Percentiles rank a stretch among this genome's conserved stretches.
Conservation (phyloP, 92 coral and sea anemone species). For the Palythoa grandis region DNA sequence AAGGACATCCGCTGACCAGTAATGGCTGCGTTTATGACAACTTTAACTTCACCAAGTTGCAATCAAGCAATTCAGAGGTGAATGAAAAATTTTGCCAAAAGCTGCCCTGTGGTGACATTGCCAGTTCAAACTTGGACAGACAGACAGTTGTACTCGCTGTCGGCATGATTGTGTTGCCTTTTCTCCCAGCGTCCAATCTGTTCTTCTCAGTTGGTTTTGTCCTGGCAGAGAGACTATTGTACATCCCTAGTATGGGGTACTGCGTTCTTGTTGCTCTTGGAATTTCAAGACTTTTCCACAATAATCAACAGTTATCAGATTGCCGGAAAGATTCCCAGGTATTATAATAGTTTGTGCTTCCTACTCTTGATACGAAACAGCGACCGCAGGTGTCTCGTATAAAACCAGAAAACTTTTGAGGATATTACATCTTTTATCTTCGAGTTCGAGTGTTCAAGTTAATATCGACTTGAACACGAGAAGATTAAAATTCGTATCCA, state of each 20-base stretch:
- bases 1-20: neutral
- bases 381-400: too few relatives aligned
- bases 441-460: too few relatives aligned
- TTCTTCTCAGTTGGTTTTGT: conserved; percentile 85
- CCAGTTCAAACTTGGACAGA: conserved; percentile 36
- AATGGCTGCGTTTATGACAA: neutral
- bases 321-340: conserved; percentile 18
- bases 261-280: conserved; percentile 69
- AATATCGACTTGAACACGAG: too few relatives aligned
- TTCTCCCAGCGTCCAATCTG: conserved; percentile 80
- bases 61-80: neutral
- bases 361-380: too few relatives aligned
- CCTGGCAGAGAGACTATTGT: conserved; percentile 76
- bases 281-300: conserved; percentile 50
- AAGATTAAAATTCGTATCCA: too few relatives aligned
- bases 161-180: conserved; percentile 63
- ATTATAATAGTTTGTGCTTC: neutral
- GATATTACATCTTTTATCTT: too few relatives aligned
- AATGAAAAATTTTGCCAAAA: neutral
- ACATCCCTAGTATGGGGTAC: conserved; percentile 82
- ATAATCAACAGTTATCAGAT: neutral
- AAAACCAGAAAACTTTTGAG: too few relatives aligned
- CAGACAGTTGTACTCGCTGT: conserved; percentile 59
- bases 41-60: neutral
- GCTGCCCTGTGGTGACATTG: neutral